Conservation (phyloP, 2,888 invertebrate species). For the Acholoe squamosa region DNA sequence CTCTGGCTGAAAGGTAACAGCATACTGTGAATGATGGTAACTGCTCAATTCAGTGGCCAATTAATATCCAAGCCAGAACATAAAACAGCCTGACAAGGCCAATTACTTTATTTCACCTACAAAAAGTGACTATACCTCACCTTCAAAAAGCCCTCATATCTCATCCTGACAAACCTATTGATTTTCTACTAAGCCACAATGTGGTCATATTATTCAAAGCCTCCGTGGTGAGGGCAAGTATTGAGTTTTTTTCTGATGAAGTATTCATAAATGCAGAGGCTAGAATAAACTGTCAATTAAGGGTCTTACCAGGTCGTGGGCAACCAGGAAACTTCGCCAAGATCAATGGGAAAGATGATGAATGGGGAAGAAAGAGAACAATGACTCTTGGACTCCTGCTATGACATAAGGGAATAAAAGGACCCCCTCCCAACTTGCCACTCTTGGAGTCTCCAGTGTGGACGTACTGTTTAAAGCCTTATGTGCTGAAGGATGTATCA, state of each 20-base stretch:
- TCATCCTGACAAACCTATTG: not conserved
- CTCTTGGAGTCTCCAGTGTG: not conserved
- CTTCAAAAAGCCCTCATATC: not conserved
- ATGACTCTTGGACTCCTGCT: not conserved
- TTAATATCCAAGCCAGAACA: too few relatives aligned
- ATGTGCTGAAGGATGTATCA: too few relatives aligned
- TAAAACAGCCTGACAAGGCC: too few relatives aligned
- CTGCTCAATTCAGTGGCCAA: too few relatives aligned
- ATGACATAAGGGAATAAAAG: not conserved
- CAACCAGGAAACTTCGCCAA: not conserved
- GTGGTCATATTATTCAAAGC: not conserved
- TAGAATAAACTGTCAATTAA: slow-evolving; percentile 18
- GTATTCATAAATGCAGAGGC: slow-evolving; percentile 16
- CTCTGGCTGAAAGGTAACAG: too few relatives aligned
- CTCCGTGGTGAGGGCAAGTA: not conserved
- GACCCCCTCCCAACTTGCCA: not conserved
- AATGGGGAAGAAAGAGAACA: slow-evolving; percentile 3
- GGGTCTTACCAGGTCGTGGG: slow-evolving; percentile 4
- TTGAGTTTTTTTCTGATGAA: not conserved
- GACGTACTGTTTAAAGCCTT: too few relatives aligned
- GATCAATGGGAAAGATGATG: not conserved
- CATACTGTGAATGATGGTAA: too few relatives aligned
- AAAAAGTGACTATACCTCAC: too few relatives aligned
- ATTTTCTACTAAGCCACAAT: not conserved
- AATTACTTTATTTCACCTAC: too few relatives aligned